A percentile compares a stretch with the other conserved stretches of the same genome.
These are phyloP conservation scores for Pitta sordida DNA, from an alignment of 2,113 vertebrate genomes.

Conservation along the genomic window DNA sequence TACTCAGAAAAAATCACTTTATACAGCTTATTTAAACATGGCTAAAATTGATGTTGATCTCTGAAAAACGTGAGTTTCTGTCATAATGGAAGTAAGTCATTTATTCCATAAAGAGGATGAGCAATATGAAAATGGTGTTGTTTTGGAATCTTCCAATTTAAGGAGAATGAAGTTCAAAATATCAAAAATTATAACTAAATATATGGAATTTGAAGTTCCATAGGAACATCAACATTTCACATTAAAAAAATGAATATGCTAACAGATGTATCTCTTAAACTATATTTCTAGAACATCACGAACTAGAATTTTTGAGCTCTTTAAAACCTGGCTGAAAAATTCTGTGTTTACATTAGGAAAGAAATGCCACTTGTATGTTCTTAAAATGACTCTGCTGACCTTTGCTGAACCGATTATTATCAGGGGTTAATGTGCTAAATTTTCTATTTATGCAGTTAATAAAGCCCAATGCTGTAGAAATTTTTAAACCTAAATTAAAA, in stretches of 20 bases:
- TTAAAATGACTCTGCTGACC: neutral
- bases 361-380: neutral
- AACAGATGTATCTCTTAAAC: neutral
- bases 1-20: neutral
- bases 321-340: neutral
- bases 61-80: neutral
- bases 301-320: neutral
- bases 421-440: neutral
- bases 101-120: neutral
- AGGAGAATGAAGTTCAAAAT: neutral
- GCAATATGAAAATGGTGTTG: neutral
- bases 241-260: neutral
- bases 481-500: neutral
- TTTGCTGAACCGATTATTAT: neutral
- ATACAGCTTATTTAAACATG: neutral
- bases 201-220: neutral
- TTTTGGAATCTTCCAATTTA: neutral
- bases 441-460: neutral
- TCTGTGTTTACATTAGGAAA: neutral
- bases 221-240: neutral
- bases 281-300: neutral
- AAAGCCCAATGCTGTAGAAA: neutral
- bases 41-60: neutral
- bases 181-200: neutral
- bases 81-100: neutral